These are phyloP conservation scores for Listronotus bonariensis DNA, from an alignment of 1,140 invertebrate species.

Conservation along the genomic window DNA sequence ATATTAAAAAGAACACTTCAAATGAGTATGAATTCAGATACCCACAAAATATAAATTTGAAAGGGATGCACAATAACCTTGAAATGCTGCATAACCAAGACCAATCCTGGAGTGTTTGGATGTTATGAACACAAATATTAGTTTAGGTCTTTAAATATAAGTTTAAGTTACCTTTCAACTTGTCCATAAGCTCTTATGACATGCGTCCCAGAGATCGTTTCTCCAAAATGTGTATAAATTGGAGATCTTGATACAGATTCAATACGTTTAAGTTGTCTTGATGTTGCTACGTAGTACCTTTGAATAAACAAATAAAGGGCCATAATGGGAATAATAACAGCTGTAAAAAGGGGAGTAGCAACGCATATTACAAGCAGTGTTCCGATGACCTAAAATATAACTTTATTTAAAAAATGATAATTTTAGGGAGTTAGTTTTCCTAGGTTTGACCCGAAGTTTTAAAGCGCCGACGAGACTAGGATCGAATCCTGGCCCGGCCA, in stretches of 20 bases:
- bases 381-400: conserved; percentile 72
- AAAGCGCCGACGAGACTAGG: no score
- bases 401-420: conserved; percentile 56
- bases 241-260: conserved; percentile 95
- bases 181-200: conserved; percentile 80
- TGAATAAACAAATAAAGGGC: conserved; percentile 90
- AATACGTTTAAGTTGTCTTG: conserved; percentile 90
- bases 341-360: conserved; percentile 85
- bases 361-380: conserved; percentile 89
- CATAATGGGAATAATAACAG: conserved; percentile 81
- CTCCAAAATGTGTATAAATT: conserved; percentile 97
- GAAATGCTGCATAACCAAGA: no score
- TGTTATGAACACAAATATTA: no score
- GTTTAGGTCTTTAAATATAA: no score
- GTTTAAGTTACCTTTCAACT: conserved; percentile 60
- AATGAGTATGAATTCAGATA: no score
- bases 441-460: no score
- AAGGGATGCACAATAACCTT: no score
- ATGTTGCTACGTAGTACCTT: conserved; percentile 93
- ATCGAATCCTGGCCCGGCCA: no score
- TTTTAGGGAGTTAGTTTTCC: conserved; percentile 75
- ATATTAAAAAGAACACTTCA: no score
- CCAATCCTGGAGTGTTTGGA: no score
- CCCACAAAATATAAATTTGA: no score
- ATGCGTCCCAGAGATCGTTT: conserved; percentile 82